Conservation (phyloP, 2,113 vertebrate species). For the Ceyx melanurus region DNA sequence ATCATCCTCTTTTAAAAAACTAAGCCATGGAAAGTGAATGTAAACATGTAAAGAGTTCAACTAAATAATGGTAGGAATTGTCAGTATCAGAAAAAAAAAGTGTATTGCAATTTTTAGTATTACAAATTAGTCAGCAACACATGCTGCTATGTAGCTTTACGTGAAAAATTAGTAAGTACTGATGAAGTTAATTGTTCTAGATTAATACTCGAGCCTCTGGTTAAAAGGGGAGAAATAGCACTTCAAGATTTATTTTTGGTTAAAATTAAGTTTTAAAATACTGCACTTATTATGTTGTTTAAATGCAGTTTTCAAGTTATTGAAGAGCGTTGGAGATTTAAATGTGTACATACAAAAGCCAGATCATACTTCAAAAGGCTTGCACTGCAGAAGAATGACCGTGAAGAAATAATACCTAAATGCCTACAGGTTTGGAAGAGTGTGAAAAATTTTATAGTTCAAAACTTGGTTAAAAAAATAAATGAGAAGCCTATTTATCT, state of each 20-base stretch:
- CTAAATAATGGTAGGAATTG: neutral
- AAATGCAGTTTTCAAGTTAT: neutral
- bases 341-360: neutral
- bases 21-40: neutral
- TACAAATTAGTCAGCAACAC: neutral
- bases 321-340: neutral
- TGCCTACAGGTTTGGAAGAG: neutral
- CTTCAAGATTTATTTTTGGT: neutral
- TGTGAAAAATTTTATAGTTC: neutral
- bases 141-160: accelerated
- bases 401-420: neutral
- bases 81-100: neutral
- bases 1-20: neutral
- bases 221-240: neutral
- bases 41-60: neutral
- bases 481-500: neutral
- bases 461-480: neutral
- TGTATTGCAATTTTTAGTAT: neutral
- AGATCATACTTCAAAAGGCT: neutral
- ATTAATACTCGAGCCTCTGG: neutral
- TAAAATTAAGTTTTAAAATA: neutral
- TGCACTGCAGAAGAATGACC: neutral
- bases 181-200: neutral
- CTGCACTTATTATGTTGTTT: neutral
- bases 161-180: neutral